Evolutionary conservation across 2,113 vertebrate genomes (phyloP).

Genomic region (Sinocyclocheilus grahami): DNA sequence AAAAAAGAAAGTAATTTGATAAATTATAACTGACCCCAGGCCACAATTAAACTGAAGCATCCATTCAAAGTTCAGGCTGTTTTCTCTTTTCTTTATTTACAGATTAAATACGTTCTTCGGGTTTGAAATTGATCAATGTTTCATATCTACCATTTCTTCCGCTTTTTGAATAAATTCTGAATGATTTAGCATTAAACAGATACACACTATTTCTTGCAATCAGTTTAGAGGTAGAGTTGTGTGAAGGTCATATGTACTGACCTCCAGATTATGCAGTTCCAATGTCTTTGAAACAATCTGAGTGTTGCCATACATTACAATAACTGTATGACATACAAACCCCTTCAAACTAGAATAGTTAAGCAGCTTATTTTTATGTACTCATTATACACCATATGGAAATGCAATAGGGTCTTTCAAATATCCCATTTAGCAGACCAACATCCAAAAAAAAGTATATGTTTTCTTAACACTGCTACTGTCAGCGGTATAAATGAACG

Average conservation of each 20-base stretch:
- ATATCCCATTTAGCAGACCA: not conserved
- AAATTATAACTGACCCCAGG: slow-evolving; percentile 61
- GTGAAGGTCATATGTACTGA: slow-evolving; percentile 68
- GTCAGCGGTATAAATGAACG: no score
- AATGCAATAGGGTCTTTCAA: slow-evolving; percentile 49
- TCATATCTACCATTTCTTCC: slow-evolving; percentile 30
- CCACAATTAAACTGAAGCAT: slow-evolving; percentile 67
- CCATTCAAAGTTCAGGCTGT: slow-evolving; percentile 67
- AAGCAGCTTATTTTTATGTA: slow-evolving; percentile 64
- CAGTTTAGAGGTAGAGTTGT: slow-evolving; percentile 67
- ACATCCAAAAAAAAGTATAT: no score
- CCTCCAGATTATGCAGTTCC: slow-evolving; percentile 64
- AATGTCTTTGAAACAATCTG: slow-evolving; percentile 52
- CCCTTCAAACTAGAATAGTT: slow-evolving; percentile 62
- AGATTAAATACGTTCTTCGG: slow-evolving; percentile 66
- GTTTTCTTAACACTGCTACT: no score
- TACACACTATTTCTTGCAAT: slow-evolving; percentile 63
- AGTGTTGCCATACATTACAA: slow-evolving; percentile 67
- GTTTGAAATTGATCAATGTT: slow-evolving; percentile 62
- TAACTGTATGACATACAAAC: slow-evolving; percentile 55
- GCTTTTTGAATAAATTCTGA: slow-evolving; percentile 66
- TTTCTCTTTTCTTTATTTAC: slow-evolving; percentile 67
- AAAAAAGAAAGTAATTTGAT: slow-evolving; percentile 50
- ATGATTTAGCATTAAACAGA: slow-evolving; percentile 69
- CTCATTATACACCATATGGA: slow-evolving; percentile 59